phyloP scores from a whole-genome alignment of 2,113 vertebrate species.

The Myanophis thanlyinensis region DNA sequence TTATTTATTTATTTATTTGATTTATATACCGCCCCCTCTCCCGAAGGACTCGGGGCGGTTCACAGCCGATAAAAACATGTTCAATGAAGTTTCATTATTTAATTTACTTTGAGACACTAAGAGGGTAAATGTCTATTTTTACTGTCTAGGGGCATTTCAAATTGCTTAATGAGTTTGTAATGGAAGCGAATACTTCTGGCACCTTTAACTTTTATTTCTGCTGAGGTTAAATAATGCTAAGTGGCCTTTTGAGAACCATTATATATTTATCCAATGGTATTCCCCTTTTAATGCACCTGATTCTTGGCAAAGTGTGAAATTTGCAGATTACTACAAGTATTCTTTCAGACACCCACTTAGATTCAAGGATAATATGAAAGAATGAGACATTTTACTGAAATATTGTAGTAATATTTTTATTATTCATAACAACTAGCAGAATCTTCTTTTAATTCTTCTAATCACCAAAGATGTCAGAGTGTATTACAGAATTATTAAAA shows the following conservation, averaged over 20 bases:
- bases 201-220: neutral
- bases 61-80: no score
- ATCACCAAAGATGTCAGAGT: neutral
- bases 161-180: constrained; percentile 12
- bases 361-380: neutral
- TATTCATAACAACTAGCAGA: neutral
- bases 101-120: neutral
- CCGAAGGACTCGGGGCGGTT: no score
- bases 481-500: neutral
- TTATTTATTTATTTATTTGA: no score
- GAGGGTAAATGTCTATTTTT: neutral
- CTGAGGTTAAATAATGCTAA: constrained; percentile 20
- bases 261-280: neutral
- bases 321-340: neutral
- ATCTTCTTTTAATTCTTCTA: no score
- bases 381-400: neutral
- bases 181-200: neutral
- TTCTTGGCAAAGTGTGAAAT: neutral
- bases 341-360: neutral
- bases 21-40: no score
- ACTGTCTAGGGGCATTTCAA: constrained; percentile 1
- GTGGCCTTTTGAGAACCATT: neutral
- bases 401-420: neutral
- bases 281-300: neutral
- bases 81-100: neutral